phyloP scores from a whole-genome alignment of 2,113 vertebrate genomes.

The Dipodomys merriami region DNA sequence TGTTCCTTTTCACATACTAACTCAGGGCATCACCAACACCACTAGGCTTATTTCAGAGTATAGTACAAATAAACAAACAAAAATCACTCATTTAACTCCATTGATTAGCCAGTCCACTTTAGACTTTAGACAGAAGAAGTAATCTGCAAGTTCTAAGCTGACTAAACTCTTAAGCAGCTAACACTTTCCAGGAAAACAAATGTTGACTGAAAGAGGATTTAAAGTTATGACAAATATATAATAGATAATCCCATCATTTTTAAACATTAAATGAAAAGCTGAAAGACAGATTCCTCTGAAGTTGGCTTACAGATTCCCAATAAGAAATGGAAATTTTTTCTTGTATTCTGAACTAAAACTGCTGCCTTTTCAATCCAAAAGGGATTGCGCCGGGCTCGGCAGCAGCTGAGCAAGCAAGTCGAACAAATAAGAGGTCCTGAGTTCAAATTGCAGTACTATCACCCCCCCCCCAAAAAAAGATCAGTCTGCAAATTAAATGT shows the following conservation, averaged over 20 bases:
- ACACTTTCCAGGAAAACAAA: neutral
- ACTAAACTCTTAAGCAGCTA: neutral
- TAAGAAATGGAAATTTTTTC: neutral
- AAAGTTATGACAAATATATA: neutral
- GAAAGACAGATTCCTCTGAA: neutral
- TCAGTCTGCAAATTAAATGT: neutral
- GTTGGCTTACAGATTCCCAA: neutral
- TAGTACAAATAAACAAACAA: too few species aligned
- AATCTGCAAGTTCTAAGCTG: neutral
- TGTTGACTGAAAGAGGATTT: neutral
- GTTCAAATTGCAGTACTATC: too few species aligned
- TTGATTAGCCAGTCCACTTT: neutral
- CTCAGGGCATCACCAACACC: neutral
- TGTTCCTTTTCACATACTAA: neutral
- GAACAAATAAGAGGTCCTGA: too few species aligned
- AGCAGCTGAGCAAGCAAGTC: too few species aligned
- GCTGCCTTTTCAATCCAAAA: neutral
- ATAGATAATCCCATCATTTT: neutral
- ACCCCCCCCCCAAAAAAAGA: too few species aligned
- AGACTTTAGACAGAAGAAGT: neutral
- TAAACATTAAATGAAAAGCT: neutral
- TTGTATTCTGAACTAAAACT: conserved; percentile 3
- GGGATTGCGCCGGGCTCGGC: neutral
- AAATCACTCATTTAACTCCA: neutral
- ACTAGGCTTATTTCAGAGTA: conserved; percentile 1